phyloP scores from a whole-genome alignment of 1,140 invertebrate species.

The Platyscapa corneri region DNA sequence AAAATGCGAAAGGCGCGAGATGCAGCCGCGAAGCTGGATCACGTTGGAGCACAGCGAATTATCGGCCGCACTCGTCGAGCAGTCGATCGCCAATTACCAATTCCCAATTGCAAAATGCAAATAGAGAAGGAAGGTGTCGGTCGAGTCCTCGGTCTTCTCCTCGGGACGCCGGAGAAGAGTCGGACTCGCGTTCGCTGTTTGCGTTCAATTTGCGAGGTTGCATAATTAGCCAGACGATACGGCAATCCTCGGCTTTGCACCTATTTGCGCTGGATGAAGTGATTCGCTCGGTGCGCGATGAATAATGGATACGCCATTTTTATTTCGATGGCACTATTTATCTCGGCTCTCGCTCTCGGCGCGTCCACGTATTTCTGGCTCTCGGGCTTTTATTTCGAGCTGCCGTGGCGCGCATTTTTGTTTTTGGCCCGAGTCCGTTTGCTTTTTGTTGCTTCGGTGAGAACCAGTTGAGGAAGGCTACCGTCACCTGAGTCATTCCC shows the following conservation, averaged over 20 bases:
- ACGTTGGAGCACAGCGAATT: background rate
- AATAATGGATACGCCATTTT: conserved; percentile 34
- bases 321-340: background rate
- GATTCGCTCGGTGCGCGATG: conserved; percentile 11
- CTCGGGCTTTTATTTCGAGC: background rate
- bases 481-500: background rate
- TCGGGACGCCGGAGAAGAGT: background rate
- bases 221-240: conserved; percentile 56
- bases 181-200: conserved; percentile 39
- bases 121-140: conserved; percentile 7
- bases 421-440: background rate
- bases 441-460: background rate
- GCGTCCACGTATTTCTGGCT: background rate
- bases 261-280: conserved; percentile 6
- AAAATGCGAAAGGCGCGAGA: no score
- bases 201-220: conserved; percentile 58
- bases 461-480: background rate
- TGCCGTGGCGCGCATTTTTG: background rate
- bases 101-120: conserved; percentile 50
- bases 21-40: conserved; percentile 30
- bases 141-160: background rate
- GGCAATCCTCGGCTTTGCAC: background rate
- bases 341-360: background rate
- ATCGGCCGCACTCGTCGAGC: background rate
- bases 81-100: background rate